phyloP scores from a whole-genome alignment of 2,113 vertebrate species.

The Leucoraja erinaceus region DNA sequence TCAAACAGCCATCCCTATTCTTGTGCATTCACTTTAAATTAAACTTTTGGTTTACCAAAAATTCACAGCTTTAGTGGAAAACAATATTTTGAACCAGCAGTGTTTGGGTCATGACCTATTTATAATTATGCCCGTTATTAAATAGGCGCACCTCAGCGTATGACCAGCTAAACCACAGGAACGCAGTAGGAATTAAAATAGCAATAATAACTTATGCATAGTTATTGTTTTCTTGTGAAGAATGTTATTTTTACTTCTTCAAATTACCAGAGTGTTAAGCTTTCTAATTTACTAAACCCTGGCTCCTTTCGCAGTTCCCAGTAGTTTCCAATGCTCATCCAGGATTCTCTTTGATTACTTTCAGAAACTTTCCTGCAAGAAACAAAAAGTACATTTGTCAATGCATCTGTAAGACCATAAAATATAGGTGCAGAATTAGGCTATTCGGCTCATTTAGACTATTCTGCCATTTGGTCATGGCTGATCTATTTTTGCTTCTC shows the following conservation, averaged over 20 bases:
- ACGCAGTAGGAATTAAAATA: constrained; percentile 62
- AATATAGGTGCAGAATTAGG: no score
- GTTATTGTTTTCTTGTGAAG: constrained; percentile 62
- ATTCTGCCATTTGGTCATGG: no score
- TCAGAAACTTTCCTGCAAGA: constrained; percentile 80
- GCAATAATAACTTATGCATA: constrained; percentile 75
- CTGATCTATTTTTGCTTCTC: no score
- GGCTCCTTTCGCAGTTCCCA: constrained; percentile 96
- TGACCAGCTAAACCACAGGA: constrained; percentile 54
- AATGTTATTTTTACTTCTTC: constrained; percentile 60
- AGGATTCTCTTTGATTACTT: constrained; percentile 85
- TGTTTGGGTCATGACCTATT: constrained; percentile 23
- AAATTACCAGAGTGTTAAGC: constrained; percentile 80
- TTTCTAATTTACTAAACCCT: constrained; percentile 91
- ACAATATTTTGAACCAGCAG: constrained; percentile 2
- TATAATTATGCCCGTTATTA: neutral
- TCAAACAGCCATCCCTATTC: constrained; percentile 31
- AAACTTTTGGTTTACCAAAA: constrained; percentile 37
- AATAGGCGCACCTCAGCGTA: constrained; percentile 14
- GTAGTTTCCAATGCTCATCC: constrained; percentile 91
- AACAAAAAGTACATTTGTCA: neutral
- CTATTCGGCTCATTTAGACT: no score
- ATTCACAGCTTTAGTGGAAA: constrained; percentile 38
- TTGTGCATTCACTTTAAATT: constrained; percentile 35
- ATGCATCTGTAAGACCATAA: no score